phyloP scores from a whole-genome alignment of 2,888 invertebrate genomes.

The Tineola bisselliella region DNA sequence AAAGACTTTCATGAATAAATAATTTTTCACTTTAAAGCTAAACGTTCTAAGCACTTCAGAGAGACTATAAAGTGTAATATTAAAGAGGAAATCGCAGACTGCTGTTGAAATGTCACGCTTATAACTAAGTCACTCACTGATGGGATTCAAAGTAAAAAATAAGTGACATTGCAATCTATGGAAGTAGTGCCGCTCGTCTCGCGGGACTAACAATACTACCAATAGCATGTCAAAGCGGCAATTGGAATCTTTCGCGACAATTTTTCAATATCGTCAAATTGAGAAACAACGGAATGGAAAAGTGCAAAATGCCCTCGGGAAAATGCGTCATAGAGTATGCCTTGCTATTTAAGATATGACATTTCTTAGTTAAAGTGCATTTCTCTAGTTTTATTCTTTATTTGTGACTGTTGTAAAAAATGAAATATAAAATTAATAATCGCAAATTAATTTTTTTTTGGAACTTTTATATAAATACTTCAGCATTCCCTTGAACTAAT shows the following conservation, averaged over 20 bases:
- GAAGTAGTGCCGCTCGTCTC: conserved; percentile 17
- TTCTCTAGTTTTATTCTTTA: too few relatives aligned
- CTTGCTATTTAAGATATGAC: conserved; percentile 5
- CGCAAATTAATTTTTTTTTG: too few relatives aligned
- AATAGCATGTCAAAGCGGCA: conserved; percentile 28
- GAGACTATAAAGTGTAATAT: neutral
- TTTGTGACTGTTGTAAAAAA: too few relatives aligned
- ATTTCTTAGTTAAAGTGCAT: too few relatives aligned
- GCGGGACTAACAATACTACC: conserved; percentile 14
- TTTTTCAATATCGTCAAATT: conserved; percentile 34
- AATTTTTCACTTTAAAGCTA: neutral
- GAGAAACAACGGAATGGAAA: conserved; percentile 25
- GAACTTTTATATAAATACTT: too few relatives aligned
- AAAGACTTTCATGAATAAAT: too few relatives aligned
- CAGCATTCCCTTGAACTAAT: too few relatives aligned
- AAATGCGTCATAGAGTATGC: neutral
- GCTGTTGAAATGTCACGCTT: neutral
- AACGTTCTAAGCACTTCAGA: neutral
- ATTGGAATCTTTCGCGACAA: conserved; percentile 31
- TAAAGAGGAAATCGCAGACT: neutral
- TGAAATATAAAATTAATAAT: too few relatives aligned
- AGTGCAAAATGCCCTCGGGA: conserved; percentile 18
- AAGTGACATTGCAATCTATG: conserved; percentile 31
- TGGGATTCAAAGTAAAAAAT: conserved; percentile 20
- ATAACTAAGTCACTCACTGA: neutral